These are phyloP conservation scores for Hylia prasina DNA, from an alignment of 2,113 vertebrate genomes.

Conservation along the genomic window DNA sequence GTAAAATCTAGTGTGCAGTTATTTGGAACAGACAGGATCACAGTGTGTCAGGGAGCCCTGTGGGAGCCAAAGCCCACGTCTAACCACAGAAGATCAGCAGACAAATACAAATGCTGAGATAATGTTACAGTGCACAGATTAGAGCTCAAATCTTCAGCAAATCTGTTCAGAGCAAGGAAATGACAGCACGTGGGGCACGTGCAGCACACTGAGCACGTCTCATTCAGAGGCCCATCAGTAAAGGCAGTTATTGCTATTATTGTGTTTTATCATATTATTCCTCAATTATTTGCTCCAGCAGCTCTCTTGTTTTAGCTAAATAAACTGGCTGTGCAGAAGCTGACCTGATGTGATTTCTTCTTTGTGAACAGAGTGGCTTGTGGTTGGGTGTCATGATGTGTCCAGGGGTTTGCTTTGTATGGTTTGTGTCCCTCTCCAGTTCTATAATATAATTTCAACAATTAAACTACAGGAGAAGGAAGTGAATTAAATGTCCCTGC, in stretches of 20 bases:
- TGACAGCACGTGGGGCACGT: background rate
- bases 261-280: slow-evolving; percentile 7
- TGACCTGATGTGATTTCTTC: background rate
- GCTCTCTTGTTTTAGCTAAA: slow-evolving; percentile 6
- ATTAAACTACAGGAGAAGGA: background rate
- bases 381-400: background rate
- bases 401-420: background rate
- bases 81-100: background rate
- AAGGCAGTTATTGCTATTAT: background rate
- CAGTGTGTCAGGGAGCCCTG: background rate
- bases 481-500: background rate
- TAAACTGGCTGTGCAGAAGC: background rate
- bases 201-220: background rate
- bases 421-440: background rate
- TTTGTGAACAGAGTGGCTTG: background rate
- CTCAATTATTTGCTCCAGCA: slow-evolving; percentile 20
- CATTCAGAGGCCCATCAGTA: background rate
- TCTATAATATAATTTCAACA: background rate
- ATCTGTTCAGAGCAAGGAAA: slow-evolving; percentile 23
- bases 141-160: slow-evolving; percentile 14
- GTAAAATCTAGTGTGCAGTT: background rate
- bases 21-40: background rate
- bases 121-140: slow-evolving; percentile 11
- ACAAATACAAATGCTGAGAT: background rate
- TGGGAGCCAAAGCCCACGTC: background rate